These are phyloP conservation scores for Agonopterix heracliana DNA, from an alignment of 2,888 invertebrate genomes.

Conservation along the genomic window DNA sequence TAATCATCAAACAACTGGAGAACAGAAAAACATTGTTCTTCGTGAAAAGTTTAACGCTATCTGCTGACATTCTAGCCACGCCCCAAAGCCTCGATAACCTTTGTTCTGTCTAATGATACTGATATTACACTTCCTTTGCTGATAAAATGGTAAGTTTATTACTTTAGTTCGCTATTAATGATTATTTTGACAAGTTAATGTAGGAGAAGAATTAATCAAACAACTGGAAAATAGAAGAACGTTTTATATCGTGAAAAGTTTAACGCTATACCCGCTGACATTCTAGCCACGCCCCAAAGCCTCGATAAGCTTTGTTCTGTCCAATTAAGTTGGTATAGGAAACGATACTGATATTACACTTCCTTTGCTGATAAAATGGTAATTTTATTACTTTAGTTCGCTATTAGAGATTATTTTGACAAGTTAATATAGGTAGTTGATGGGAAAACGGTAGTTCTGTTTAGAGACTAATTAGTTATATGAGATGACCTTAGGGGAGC, in stretches of 20 bases:
- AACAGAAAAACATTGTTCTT: too few relatives aligned
- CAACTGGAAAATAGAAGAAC: too few relatives aligned
- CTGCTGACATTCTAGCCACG: slow-evolving; percentile 1
- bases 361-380: slow-evolving; percentile 4
- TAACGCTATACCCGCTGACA: neutral
- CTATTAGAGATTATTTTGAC: neutral
- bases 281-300: slow-evolving; percentile 1
- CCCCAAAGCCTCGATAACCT: slow-evolving; percentile 6
- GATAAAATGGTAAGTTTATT: slow-evolving; percentile 3
- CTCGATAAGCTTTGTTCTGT: slow-evolving; percentile 7
- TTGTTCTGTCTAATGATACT: slow-evolving; percentile 4
- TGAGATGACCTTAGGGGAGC: too few relatives aligned
- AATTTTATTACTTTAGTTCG: neutral
- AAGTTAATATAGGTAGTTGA: neutral
- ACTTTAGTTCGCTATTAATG: neutral
- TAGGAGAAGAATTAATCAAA: too few relatives aligned
- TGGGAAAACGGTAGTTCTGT: too few relatives aligned
- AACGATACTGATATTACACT: slow-evolving; percentile 5
- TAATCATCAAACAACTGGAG: too few relatives aligned
- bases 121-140: slow-evolving; percentile 4
- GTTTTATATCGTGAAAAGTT: too few relatives aligned
- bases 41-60: neutral
- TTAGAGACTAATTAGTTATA: too few relatives aligned
- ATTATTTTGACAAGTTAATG: neutral
- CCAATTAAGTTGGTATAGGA: slow-evolving; percentile 9